Base-by-base conservation (phyloP, 2,888 invertebrate genomes). In the Adelognathus sp. region DNA sequence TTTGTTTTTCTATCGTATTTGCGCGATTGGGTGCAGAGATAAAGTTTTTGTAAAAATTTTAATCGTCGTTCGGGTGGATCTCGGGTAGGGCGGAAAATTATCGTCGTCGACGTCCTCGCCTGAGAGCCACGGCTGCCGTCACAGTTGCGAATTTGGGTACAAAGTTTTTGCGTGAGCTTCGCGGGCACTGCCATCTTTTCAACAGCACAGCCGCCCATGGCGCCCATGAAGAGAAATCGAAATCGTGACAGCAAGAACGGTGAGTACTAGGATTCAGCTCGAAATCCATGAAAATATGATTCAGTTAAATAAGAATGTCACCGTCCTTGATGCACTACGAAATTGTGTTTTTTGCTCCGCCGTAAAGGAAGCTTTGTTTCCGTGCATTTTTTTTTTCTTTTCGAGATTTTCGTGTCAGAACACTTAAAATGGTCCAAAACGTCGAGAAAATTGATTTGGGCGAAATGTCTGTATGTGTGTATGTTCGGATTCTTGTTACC, bases 181-280 rank as follows among this genome's bases (percentile, higher is more conserved):
- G 73, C 41, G 33, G 60, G 58, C 64, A 9, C 11, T 9, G 39
- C 46, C 18, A 46, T 21, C 54, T 56, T 14, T 21, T 29, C 27
- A 66, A 44, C 46, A 11, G 46, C 11, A 44, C 41, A 39, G 66
- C n/a, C n/a, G n/a, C 33, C 71, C 61, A 75, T 79, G 79, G 79
- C 79, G 71, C 79, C 79, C 54, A 71, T 67, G 74, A 79, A 79
- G 61, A 71, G 56, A 39, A 79, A 79, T 9, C 74, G 74, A 21
- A 79, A 79, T 44, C 66, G 61, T 2, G 79, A 75, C 31, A 60
- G 64, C 21, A 75, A 79, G 24, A 71, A 67, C 54, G 54, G 79
- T 79, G 18, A 79, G 27, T 41, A 31, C 7, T 31, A 7, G 31
- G 56, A 64, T 36, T 18, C 16, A 36, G 5, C n/a, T 46, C 4